Evolutionary conservation across 1,140 invertebrate species (phyloP), one percentile per base, ranked within the genome.

Genomic region (Leucophenga varia): DNA sequence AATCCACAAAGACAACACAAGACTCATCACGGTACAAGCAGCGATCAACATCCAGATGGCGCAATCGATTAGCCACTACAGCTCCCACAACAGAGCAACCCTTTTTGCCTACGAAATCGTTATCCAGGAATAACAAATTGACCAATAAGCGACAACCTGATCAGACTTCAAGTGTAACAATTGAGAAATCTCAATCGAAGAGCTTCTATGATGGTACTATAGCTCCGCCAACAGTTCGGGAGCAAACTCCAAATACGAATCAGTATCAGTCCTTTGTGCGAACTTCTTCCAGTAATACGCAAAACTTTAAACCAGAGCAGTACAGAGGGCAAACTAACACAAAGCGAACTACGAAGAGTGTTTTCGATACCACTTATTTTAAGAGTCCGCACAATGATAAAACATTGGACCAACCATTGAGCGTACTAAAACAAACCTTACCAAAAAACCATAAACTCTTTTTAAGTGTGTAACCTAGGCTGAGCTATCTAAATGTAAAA

Each of bases 371-470:
- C n/a, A 72, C 69, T 18, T 44, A 64, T 20, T 72, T 72, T 30
- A 72, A 72, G 44, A 69, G 52, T 19, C 69, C 69, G 0, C 50
- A 49, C 13, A 65, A 46, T 40, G 61, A 72, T 41, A 18, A 53
- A 4, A 57, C 69, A 35, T 43, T 59, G 28, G 57, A 64, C 14
- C 47, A 44, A 0, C 47, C 60, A 17, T 47, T 70, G 1, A 44
- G 52, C 13, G 36, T 47, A 7, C 35, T 63, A 28, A 54, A 55
- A 31, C 61, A 54, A 41, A 64, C 52, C 53, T 70, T 73, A 58
- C 70, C 70, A 57, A 73, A 72, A 68, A 73, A 73, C 52, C 70
- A 73, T 44, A 73, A 73, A 60, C 46, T 72, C 41, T 68, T 59
- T n/a, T 47, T 69, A 53, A 52, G 16, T 41, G 34, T 25, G 30